Conservation (phyloP, 2,888 invertebrate species). For the Nomada hirtipes region DNA sequence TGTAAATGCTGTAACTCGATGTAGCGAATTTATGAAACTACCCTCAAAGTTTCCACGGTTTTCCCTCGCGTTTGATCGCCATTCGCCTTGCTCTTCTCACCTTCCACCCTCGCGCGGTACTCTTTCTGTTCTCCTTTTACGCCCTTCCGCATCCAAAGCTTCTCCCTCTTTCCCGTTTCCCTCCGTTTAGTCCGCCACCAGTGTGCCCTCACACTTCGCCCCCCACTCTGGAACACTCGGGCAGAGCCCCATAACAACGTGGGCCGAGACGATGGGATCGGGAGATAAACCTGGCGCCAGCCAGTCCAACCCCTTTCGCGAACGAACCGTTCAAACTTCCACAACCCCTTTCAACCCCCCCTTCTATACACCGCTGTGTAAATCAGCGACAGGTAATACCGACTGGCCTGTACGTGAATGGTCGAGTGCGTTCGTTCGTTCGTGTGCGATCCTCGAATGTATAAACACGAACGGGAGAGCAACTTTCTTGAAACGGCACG, state of each 20-base stretch:
- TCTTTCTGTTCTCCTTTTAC: background rate
- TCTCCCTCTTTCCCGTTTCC: background rate
- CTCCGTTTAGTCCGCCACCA: background rate
- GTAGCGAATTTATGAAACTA: background rate
- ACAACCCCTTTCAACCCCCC: constrained; percentile 10
- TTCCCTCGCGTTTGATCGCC: constrained; percentile 15
- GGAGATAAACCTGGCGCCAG: constrained; percentile 79
- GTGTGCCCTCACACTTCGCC: constrained; percentile 12
- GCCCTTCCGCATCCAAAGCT: background rate
- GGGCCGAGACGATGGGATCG: constrained; percentile 74
- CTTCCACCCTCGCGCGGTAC: background rate
- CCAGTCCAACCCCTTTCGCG: constrained; percentile 64
- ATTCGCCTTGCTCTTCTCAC: background rate
- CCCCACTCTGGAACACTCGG: constrained; percentile 16
- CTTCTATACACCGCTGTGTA: background rate
- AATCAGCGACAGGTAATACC: constrained; percentile 46
- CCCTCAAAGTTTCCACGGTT: background rate
- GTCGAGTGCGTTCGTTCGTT: constrained; percentile 6
- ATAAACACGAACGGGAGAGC: constrained; percentile 26
- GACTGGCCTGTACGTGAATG: constrained; percentile 22
- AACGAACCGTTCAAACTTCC: constrained; percentile 58
- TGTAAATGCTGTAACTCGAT: background rate
- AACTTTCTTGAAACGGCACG: constrained; percentile 34
- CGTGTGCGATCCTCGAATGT: constrained; percentile 11
- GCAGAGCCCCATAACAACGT: constrained; percentile 69